These are phyloP conservation scores for Galeruca laticollis DNA, from an alignment of 2,888 invertebrate species.

Conservation along the genomic window DNA sequence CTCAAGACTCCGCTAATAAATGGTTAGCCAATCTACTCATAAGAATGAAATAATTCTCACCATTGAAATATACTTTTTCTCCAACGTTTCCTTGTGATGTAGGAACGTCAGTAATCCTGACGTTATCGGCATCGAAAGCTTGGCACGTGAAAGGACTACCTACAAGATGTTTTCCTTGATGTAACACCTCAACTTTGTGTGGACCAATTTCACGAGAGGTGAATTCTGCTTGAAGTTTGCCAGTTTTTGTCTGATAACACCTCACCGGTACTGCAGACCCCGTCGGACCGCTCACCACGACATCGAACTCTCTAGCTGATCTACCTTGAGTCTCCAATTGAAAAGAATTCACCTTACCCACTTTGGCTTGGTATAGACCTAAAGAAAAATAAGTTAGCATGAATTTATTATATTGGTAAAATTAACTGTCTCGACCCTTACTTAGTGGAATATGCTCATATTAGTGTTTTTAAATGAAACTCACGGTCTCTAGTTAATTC, in stretches of 20 bases:
- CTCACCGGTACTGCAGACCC: slow-evolving; percentile 69
- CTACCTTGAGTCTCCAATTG: slow-evolving; percentile 89
- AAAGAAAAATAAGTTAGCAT: slow-evolving; percentile 61
- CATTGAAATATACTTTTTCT: slow-evolving; percentile 84
- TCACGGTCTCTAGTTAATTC: no score
- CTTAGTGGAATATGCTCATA: no score
- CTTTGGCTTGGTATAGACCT: slow-evolving; percentile 87
- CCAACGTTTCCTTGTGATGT: slow-evolving; percentile 84
- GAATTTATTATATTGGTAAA: no score
- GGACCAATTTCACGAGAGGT: slow-evolving; percentile 82
- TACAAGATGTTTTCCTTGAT: slow-evolving; percentile 88
- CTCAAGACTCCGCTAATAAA: no score
- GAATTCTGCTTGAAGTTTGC: slow-evolving; percentile 94
- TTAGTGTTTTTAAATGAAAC: no score
- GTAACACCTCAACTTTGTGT: slow-evolving; percentile 82
- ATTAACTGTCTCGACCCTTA: no score
- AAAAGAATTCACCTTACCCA: slow-evolving; percentile 86
- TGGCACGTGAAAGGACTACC: slow-evolving; percentile 96
- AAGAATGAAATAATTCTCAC: slow-evolving; percentile 66
- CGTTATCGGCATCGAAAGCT: slow-evolving; percentile 88
- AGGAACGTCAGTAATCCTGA: slow-evolving; percentile 82
- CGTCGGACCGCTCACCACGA: slow-evolving; percentile 76
- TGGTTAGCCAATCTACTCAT: no score
- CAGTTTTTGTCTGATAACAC: slow-evolving; percentile 96
- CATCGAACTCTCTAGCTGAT: slow-evolving; percentile 90